These are phyloP conservation scores for Lucinisca nassula DNA, from an alignment of 2,888 invertebrate genomes.

Conservation along the genomic window DNA sequence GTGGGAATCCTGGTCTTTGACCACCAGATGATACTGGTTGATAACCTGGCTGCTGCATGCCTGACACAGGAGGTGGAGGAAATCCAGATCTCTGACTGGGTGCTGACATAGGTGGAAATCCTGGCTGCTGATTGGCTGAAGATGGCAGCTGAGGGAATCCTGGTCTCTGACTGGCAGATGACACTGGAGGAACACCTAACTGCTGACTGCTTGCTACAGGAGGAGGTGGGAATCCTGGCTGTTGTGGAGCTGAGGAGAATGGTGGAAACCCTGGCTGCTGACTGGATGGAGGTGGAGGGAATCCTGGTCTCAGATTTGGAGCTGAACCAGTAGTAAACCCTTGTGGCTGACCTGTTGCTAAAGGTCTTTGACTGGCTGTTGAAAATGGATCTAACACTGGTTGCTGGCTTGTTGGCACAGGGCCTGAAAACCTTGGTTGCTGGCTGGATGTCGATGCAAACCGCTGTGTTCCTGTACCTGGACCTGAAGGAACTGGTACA, in stretches of 20 bases:
- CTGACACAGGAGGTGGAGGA: slow-evolving; percentile 25
- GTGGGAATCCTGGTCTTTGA: slow-evolving; percentile 48
- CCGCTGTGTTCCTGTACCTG: slow-evolving; percentile 23
- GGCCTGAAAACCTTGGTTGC: slow-evolving; percentile 39
- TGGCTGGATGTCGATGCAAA: slow-evolving; percentile 32
- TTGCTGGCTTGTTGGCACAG: slow-evolving; percentile 29
- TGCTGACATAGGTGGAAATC: slow-evolving; percentile 48
- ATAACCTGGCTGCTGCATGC: slow-evolving; percentile 26
- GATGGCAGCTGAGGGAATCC: not conserved
- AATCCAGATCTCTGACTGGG: slow-evolving; percentile 43
- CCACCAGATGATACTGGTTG: slow-evolving; percentile 29
- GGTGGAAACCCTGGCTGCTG: slow-evolving; percentile 54
- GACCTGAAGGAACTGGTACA: slow-evolving; percentile 14
- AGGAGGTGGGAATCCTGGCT: slow-evolving; percentile 52
- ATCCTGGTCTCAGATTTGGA: slow-evolving; percentile 36
- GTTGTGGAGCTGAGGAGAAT: slow-evolving; percentile 40
- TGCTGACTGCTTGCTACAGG: slow-evolving; percentile 32
- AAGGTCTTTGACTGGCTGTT: slow-evolving; percentile 19
- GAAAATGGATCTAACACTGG: slow-evolving; percentile 40
- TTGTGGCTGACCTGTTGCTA: not conserved
- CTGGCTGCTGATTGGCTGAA: slow-evolving; percentile 39
- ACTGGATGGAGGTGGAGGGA: slow-evolving; percentile 24
- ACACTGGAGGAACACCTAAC: slow-evolving; percentile 39
- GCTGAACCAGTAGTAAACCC: not conserved
- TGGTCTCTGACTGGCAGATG: slow-evolving; percentile 29